A percentile compares a stretch with the other conserved stretches of the same genome.
These are phyloP conservation scores for Nestor notabilis DNA, from an alignment of 2,113 vertebrate genomes.

Conservation along the genomic window DNA sequence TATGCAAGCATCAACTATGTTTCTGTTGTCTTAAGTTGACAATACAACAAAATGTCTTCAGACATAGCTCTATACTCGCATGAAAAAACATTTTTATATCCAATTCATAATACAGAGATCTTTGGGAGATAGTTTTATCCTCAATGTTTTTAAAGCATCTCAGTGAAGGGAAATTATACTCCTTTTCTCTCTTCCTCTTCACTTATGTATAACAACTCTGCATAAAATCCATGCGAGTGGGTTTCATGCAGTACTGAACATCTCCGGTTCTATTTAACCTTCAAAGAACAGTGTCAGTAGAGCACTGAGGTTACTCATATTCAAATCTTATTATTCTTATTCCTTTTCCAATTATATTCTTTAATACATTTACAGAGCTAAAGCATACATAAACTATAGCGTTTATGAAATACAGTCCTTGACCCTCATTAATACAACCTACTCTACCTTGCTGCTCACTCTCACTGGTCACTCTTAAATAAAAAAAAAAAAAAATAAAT, in stretches of 20 bases:
- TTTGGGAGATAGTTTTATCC: not conserved
- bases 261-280: not conserved
- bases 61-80: not conserved
- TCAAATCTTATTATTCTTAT: not conserved
- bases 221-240: not conserved
- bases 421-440: not conserved
- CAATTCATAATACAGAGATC: not conserved
- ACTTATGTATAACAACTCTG: not conserved
- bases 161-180: not conserved
- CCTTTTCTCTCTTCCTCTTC: not conserved
- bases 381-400: not conserved
- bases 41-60: not conserved
- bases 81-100: not conserved
- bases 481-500: too few species aligned
- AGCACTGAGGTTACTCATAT: not conserved
- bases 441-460: not conserved
- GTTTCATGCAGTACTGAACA: not conserved
- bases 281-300: not conserved
- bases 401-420: not conserved
- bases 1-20: accelerated
- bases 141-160: not conserved
- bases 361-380: not conserved
- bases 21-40: not conserved
- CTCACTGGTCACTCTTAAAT: not conserved
- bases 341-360: not conserved